phyloP scores from a whole-genome alignment of 2,888 invertebrate species.

The Patella caerulea region DNA sequence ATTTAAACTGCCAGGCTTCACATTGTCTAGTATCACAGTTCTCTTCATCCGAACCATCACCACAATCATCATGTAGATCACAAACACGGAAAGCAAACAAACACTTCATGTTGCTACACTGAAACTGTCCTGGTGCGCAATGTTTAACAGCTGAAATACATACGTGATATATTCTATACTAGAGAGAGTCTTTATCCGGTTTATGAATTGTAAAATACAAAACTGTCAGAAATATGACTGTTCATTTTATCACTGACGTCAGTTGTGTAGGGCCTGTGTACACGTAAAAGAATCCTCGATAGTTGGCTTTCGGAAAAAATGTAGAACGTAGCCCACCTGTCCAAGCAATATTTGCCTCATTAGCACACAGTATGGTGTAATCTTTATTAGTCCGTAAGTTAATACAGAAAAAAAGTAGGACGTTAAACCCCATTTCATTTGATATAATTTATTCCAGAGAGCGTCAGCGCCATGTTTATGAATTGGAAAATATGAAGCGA shows the following conservation, averaged over 20 bases:
- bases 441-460: too few relatives aligned
- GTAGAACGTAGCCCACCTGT: too few relatives aligned
- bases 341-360: too few relatives aligned
- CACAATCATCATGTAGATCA: slow-evolving; percentile 97
- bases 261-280: too few relatives aligned
- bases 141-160: slow-evolving; percentile 55
- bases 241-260: neutral
- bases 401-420: too few relatives aligned
- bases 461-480: too few relatives aligned
- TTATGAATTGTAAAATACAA: neutral
- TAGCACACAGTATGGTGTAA: too few relatives aligned
- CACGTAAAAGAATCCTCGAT: too few relatives aligned
- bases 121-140: slow-evolving; percentile 70
- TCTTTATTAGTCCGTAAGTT: too few relatives aligned
- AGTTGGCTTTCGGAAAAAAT: too few relatives aligned
- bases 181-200: neutral
- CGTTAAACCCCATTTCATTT: too few relatives aligned
- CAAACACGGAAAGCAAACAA: slow-evolving; percentile 75
- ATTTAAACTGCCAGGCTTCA: slow-evolving; percentile 84
- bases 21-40: slow-evolving; percentile 59
- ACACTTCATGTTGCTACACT: slow-evolving; percentile 67
- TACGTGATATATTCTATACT: neutral
- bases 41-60: slow-evolving; percentile 76
- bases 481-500: too few relatives aligned
- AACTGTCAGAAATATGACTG: neutral